phyloP scores from a whole-genome alignment of 2,888 invertebrate species.

The Amiota communis region DNA sequence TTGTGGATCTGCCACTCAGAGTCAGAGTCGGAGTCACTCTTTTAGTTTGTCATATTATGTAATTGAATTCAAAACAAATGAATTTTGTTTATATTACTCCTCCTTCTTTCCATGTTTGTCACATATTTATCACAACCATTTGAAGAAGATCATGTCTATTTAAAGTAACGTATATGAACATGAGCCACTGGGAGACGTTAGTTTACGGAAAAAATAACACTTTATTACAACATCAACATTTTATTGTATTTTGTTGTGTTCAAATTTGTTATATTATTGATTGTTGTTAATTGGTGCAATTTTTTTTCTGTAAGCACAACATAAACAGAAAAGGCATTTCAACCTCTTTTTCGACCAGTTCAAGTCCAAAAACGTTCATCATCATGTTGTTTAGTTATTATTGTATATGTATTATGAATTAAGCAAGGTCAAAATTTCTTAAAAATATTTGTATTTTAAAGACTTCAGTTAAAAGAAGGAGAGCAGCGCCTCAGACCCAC shows the following conservation, averaged over 20 bases:
- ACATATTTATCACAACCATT: too few relatives aligned
- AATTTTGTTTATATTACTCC: too few relatives aligned
- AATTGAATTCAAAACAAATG: too few relatives aligned
- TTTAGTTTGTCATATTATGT: too few relatives aligned
- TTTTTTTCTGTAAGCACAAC: neutral
- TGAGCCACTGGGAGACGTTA: neutral
- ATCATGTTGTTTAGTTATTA: neutral
- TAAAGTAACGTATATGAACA: too few relatives aligned
- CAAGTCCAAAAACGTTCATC: constrained; percentile 23
- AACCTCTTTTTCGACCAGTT: constrained; percentile 10
- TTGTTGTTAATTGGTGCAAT: constrained; percentile 1
- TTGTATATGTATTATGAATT: neutral
- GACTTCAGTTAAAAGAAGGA: neutral
- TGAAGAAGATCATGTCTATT: too few relatives aligned
- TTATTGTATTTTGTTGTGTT: neutral
- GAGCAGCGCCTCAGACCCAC: constrained; percentile 2
- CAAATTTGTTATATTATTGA: too few relatives aligned
- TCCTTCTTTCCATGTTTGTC: too few relatives aligned
- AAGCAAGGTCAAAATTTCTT: constrained; percentile 22
- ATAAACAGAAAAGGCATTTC: neutral
- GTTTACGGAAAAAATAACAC: neutral
- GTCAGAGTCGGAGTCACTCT: too few relatives aligned
- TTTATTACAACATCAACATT: constrained; percentile 1
- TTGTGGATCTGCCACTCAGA: too few relatives aligned
- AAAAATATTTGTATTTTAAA: constrained; percentile 5